Base-by-base conservation (phyloP, 2,888 invertebrate species). In the Aelia acuminata region DNA sequence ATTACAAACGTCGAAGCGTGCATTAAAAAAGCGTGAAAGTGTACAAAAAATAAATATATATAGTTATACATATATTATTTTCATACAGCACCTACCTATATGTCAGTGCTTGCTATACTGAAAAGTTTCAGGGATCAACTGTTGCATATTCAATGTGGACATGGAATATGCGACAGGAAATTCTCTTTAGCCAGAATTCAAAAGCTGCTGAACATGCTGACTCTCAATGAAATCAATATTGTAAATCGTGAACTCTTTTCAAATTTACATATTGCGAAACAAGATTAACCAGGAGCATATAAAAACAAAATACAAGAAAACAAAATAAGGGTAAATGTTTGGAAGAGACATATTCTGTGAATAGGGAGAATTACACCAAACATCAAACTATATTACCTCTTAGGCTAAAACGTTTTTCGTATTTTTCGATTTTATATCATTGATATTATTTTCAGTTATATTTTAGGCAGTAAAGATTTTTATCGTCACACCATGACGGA, bases 391-490 rank as follows among this genome's bases (percentile, higher is more conserved):
- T 7, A 31, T 1, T 20, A 57, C 1, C 11, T 57, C 31, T 70
- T 70, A 31, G 31, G 5, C 84, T 84, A 84, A 84, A 84, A 84
- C 84, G 49, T 50, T 84, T 84, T 84, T 50, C 84, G 31, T 84
- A 50, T 84, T 35, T 8, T 84, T 5, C 47, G 18, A 50, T 49
- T 84, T 35, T 35, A 31, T 15, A 5, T 1, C 20, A 13, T 15
- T 35, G 31, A 35, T 35, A 35, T 35, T 7, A 5, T 20, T 8
- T 5, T 5, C 35, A 35, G 15, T 26, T 70, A 7, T 18, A 7
- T 18, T 8, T 70, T 7, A 26, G 63, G 63, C 63, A 35, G 63
- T 31, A 70, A 70, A 35, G 18, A 13, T 1, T 7, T 70, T 35
- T 70, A 70, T 35, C 2, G 31, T 18, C 35, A 35, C 35, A 18